A percentile compares a stretch with the other conserved stretches of the same genome.
phyloP scores from a whole-genome alignment of 2,797 vertebrate genomes.

The Natrix natrix region DNA sequence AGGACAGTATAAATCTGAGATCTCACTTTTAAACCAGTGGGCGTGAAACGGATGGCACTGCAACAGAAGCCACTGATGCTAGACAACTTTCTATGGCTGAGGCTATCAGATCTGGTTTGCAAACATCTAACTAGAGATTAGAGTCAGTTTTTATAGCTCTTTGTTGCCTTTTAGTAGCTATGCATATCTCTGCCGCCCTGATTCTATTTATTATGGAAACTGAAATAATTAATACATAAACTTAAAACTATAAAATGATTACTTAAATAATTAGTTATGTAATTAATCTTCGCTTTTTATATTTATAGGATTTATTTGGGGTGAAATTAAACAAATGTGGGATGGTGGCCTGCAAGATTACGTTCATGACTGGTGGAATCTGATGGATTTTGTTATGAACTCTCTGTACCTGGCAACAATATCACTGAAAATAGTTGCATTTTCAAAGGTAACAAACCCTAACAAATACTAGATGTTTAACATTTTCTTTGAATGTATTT shows the following conservation, averaged over 20 bases:
- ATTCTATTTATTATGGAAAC: neutral
- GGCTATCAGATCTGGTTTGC: neutral
- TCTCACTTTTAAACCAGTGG: neutral
- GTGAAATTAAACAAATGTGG: conserved; percentile 99
- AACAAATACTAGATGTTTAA: conserved; percentile 3
- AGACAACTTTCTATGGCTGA: neutral
- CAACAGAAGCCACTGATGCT: conserved; percentile 5
- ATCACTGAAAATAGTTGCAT: conserved; percentile 93
- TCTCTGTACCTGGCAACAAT: conserved; percentile 95
- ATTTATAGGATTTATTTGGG: conserved; percentile 93
- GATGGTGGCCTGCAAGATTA: conserved; percentile 94
- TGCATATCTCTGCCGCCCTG: neutral
- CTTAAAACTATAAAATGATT: neutral
- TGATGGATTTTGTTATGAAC: conserved; percentile 99
- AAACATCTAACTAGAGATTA: neutral
- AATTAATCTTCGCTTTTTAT: conserved; percentile 45
- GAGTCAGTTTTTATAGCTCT: neutral
- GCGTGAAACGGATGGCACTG: neutral
- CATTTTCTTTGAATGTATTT: neutral
- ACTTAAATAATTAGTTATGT: neutral
- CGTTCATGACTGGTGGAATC: conserved; percentile 97
- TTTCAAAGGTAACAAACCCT: conserved; percentile 81
- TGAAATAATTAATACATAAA: too few relatives aligned
- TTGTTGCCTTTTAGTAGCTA: neutral
- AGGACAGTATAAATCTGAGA: neutral